A percentile compares a stretch with the other conserved stretches of the same genome.
Conservation (phyloP, 2,797 vertebrate species). For the Clamator glandarius region DNA sequence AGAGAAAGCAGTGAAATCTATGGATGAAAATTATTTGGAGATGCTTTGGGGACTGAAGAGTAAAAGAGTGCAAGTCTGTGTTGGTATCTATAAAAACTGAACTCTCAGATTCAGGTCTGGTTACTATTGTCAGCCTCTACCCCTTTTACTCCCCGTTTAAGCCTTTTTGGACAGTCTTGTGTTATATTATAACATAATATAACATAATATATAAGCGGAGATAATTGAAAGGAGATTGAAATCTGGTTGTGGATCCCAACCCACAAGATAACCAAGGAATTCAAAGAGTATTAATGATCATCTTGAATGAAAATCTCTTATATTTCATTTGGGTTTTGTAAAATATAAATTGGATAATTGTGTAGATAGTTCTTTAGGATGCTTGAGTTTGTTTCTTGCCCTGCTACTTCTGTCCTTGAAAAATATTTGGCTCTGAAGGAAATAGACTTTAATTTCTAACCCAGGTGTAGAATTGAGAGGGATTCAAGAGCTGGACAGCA, state of each 20-base stretch:
- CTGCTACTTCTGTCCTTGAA: background rate
- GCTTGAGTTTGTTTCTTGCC: background rate
- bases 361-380: background rate
- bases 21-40: background rate
- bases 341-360: background rate
- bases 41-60: background rate
- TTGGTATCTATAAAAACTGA: background rate
- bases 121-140: background rate
- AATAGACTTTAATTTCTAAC: background rate
- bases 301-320: background rate
- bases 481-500: background rate
- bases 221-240: background rate
- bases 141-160: background rate
- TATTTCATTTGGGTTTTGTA: fast-evolving
- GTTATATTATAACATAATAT: background rate
- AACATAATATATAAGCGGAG: no score
- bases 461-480: background rate
- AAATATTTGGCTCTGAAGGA: background rate
- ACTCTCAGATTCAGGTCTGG: background rate
- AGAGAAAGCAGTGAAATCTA: background rate
- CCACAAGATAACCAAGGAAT: background rate
- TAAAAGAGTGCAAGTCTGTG: background rate
- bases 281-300: background rate
- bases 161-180: background rate
- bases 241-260: background rate